Evolutionary conservation across 2,797 vertebrate genomes (phyloP), one percentile per base, ranked within the genome.

Genomic region (Dryobates pubescens): DNA sequence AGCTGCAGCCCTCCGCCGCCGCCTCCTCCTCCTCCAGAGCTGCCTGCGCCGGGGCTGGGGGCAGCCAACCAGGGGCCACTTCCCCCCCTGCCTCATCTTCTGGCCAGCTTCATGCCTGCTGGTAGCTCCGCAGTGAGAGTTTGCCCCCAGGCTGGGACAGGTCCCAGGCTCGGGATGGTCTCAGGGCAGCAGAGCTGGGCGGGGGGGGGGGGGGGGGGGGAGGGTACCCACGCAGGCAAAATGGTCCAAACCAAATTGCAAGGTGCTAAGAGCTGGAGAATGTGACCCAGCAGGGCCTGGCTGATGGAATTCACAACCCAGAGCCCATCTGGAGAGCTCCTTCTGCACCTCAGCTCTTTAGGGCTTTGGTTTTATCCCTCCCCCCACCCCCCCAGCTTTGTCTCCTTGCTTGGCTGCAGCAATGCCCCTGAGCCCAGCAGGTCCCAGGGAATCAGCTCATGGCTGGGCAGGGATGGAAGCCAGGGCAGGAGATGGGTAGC

Each of bases 201-300:
- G 10, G 9, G 36, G 36, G 36, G 36, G 10, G 30, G 56, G 38
- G 49, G 10, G 9, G 36, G 36, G 36, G 36, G 10, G 30, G 56
- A 38, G 49, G 56, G 14, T 41, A 68, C 30, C 24, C 56, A 58
- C 1, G 0, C 18, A 17, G 30, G 9, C 7, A 10, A 36, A 81
- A 77, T 1, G 2, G 36, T 65, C 43, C 45, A 83, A 86, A 3
- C 3, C 0, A 0, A 80, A 64, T 4, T 10, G 36, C n/a, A 69
- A 65, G 20, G 58, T 18, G 7, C 43, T 73, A 61, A 77, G 79
- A 51, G 82, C 64, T 54, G 79, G 72, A 38, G 68, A 82, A 89
- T 34, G 58, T 78, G 73, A 88, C 68, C 82, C 57, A 61, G 74
- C 45, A 30, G 1, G 0, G 86, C 71, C 41, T 61, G 9, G 57